Percentiles rank a stretch among this genome's conserved stretches.
Evolutionary conservation across 2,113 vertebrate genomes (phyloP).

Genomic region (Donacobius atricapilla): DNA sequence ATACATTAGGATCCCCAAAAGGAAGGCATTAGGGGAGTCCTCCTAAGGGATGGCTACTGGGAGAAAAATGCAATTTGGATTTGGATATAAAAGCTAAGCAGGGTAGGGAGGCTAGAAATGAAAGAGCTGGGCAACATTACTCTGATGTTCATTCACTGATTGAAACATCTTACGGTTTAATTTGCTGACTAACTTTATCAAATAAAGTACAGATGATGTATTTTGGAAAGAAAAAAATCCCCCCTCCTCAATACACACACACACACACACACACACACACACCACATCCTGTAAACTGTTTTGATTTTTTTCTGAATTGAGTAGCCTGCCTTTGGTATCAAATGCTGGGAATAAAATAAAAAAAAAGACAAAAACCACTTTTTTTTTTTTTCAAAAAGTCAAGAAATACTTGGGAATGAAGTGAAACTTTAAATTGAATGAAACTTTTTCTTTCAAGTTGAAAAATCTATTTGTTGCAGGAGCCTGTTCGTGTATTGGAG

Average conservation of each 20-base stretch:
- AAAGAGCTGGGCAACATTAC: neutral
- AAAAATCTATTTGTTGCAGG: constrained; percentile 12
- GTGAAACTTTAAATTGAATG: constrained; percentile 14
- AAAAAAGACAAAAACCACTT: neutral
- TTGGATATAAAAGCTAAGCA: neutral
- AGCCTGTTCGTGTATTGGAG: neutral
- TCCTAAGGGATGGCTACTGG: neutral
- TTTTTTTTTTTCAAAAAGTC: neutral
- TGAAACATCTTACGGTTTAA: neutral
- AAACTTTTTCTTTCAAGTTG: constrained; percentile 34
- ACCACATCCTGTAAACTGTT: neutral
- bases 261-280: accelerated
- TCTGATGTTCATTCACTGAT: neutral
- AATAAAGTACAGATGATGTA: neutral
- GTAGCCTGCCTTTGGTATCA: neutral
- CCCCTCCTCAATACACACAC: neutral
- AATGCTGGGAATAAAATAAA: neutral
- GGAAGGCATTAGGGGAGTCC: neutral
- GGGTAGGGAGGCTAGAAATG: neutral
- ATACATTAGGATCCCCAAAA: neutral
- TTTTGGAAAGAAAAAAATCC: neutral
- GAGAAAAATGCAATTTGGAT: constrained; percentile 21
- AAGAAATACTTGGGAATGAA: neutral
- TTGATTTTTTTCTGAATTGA: neutral
- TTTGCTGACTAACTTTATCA: neutral